A percentile compares a stretch with the other conserved stretches of the same genome.
Evolutionary conservation across 2,888 invertebrate species (phyloP).

Genomic region (Diploptera punctata): DNA sequence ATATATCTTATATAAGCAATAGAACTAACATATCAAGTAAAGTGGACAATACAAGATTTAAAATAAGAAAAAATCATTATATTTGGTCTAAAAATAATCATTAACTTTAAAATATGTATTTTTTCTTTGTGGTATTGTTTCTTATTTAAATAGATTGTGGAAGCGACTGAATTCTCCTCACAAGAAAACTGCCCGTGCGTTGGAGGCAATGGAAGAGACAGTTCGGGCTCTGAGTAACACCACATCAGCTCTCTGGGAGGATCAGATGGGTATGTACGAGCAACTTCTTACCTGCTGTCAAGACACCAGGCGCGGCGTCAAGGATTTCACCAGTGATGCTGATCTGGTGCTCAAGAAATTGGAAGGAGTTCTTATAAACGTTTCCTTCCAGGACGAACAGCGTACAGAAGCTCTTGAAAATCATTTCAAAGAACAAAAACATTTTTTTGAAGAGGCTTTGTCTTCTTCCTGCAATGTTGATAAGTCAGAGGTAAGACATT

Average conservation of each 20-base stretch:
- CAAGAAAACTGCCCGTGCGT: slow-evolving; percentile 48
- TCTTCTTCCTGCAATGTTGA: neutral
- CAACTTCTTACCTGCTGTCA: slow-evolving; percentile 49
- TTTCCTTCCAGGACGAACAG: slow-evolving; percentile 28
- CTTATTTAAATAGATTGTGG: slow-evolving; percentile 45
- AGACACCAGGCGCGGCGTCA: slow-evolving; percentile 49
- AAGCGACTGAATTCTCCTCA: slow-evolving; percentile 48
- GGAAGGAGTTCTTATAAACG: slow-evolving; percentile 47
- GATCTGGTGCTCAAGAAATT: slow-evolving; percentile 51
- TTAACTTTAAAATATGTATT: no score
- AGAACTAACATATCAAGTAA: no score
- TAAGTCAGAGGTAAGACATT: neutral
- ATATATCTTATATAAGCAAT: no score
- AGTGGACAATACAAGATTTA: no score
- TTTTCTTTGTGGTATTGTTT: no score
- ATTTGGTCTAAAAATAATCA: no score
- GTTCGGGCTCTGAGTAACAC: slow-evolving; percentile 50
- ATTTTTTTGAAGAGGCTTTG: slow-evolving; percentile 40
- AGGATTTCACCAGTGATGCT: slow-evolving; percentile 52
- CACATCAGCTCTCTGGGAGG: slow-evolving; percentile 48
- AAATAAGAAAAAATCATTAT: no score
- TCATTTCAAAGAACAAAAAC: slow-evolving; percentile 44
- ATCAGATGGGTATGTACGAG: slow-evolving; percentile 41
- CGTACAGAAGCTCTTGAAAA: neutral
- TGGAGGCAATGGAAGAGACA: slow-evolving; percentile 51